phyloP scores from a whole-genome alignment of 2,113 vertebrate species.

The Isichthys henryi region DNA sequence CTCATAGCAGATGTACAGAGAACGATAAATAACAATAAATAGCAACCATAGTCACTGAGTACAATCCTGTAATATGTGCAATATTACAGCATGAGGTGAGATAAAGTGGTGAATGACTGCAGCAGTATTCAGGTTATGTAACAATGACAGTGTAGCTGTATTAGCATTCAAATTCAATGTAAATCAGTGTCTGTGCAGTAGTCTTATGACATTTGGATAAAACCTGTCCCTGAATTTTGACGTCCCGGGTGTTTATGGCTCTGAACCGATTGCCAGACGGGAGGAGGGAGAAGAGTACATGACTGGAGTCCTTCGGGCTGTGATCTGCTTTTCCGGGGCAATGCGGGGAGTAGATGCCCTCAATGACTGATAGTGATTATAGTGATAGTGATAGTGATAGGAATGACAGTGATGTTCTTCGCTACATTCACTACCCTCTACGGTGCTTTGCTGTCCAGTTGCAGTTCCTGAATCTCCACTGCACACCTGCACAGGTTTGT shows the following conservation, averaged over 20 bases:
- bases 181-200: background rate
- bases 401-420: background rate
- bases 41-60: background rate
- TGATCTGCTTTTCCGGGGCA: background rate
- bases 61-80: background rate
- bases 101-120: background rate
- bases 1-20: background rate
- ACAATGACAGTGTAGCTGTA: background rate
- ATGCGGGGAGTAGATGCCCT: background rate
- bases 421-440: background rate
- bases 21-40: background rate
- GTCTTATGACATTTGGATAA: background rate
- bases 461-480: background rate
- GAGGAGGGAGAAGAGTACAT: background rate
- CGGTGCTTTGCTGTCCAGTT: background rate
- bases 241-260: background rate
- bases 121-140: background rate
- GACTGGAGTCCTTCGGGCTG: background rate
- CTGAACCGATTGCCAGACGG: background rate
- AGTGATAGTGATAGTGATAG: no score
- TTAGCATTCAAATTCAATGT: background rate
- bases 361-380: background rate
- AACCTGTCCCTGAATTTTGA: background rate
- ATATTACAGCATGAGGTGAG: background rate
- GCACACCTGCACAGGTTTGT: background rate